Conservation (phyloP, 2,113 vertebrate genomes). For the Dendrocopos noguchii region DNA sequence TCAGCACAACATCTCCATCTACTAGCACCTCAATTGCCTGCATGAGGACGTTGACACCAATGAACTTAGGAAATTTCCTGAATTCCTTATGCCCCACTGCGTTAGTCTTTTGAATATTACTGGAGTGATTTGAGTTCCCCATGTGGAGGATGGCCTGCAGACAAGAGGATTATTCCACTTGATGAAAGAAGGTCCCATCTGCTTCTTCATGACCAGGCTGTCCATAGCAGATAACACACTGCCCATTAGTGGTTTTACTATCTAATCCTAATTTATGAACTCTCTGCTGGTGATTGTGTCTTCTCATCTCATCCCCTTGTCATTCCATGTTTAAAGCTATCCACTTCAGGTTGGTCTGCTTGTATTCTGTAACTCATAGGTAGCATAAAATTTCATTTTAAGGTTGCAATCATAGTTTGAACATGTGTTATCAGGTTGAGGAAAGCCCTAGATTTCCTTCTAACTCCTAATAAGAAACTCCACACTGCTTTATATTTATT, state of each 20-base stretch:
- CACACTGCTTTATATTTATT: neutral
- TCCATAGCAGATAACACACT: neutral
- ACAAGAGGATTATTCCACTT: neutral
- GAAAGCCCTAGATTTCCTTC: neutral
- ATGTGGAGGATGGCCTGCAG: neutral
- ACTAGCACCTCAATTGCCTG: accelerated
- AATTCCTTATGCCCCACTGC: neutral
- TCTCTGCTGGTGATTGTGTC: neutral
- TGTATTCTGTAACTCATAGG: neutral
- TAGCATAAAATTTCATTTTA: neutral
- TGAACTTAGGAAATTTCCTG: neutral
- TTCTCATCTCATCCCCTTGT: neutral
- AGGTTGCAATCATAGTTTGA: neutral
- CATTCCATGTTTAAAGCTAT: accelerated
- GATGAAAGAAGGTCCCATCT: neutral
- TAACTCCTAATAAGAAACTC: neutral
- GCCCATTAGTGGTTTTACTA: neutral
- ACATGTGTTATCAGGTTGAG: neutral
- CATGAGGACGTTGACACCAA: neutral
- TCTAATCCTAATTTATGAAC: neutral
- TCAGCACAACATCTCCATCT: neutral
- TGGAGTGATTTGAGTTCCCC: neutral
- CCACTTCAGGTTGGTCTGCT: neutral
- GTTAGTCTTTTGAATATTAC: neutral
- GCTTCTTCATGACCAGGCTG: neutral